These are phyloP conservation scores for Cephus runcator DNA, from an alignment of 2,888 invertebrate species.

Conservation along the genomic window DNA sequence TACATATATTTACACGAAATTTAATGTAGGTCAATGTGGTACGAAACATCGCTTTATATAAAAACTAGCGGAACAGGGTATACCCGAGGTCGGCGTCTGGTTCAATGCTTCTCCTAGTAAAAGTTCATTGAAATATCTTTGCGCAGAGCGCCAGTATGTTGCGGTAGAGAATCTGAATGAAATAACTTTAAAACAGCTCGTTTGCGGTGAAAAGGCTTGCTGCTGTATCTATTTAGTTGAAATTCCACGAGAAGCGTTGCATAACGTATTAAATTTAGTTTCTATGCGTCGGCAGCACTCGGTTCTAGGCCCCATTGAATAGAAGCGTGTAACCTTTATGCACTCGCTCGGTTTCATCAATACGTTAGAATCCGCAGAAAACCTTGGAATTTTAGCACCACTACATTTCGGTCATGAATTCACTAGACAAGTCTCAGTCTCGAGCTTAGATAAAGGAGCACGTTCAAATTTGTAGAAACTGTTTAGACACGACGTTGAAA, in stretches of 20 bases:
- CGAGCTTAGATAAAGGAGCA: neutral
- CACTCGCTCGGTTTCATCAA: neutral
- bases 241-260: neutral
- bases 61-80: neutral
- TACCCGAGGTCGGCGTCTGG: neutral
- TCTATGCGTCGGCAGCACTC: constrained; percentile 1
- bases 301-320: neutral
- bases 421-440: neutral
- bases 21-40: neutral
- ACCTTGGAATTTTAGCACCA: neutral
- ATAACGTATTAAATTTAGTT: constrained; percentile 9
- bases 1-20: neutral
- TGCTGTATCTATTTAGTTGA: neutral
- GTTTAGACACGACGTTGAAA: neutral
- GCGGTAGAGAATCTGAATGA: neutral
- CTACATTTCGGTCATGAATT: neutral
- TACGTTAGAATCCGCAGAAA: neutral
- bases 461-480: neutral
- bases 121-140: neutral
- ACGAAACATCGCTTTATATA: neutral
- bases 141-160: neutral
- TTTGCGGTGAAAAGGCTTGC: neutral
- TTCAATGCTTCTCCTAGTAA: neutral
- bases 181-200: neutral
- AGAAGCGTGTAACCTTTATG: neutral